A percentile compares a stretch with the other conserved stretches of the same genome.
Evolutionary conservation across 2,113 vertebrate genomes (phyloP).

Genomic region (Chamaetylas fuelleborni): DNA sequence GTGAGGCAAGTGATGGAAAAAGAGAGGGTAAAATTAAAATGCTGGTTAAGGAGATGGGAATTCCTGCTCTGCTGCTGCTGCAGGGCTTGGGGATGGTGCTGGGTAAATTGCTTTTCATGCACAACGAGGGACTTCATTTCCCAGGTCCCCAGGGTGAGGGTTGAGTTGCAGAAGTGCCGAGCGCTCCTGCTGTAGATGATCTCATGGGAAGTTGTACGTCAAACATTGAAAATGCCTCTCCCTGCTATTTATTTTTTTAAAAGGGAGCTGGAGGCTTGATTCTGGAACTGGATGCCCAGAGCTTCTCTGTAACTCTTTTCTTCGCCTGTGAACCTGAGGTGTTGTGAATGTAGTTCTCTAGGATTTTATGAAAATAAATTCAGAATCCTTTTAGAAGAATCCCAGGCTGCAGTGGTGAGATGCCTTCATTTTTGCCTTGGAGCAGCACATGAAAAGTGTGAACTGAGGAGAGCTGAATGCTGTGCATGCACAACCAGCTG

Average conservation of each 20-base stretch:
- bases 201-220: background rate
- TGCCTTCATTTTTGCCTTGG: background rate
- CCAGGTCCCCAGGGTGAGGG: constrained; percentile 21
- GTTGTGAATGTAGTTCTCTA: background rate
- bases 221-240: background rate
- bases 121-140: background rate
- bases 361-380: constrained; percentile 33
- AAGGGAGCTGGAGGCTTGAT: constrained; percentile 12
- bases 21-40: background rate
- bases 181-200: background rate
- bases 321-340: background rate
- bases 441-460: background rate
- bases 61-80: background rate
- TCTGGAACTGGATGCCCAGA: background rate
- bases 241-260: constrained; percentile 12
- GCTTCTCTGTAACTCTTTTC: background rate
- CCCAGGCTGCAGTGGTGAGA: background rate
- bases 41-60: background rate
- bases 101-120: constrained; percentile 10
- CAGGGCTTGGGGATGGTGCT: background rate
- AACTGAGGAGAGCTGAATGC: background rate
- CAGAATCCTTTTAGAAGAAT: background rate
- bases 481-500: background rate
- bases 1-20: background rate
- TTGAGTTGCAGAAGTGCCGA: background rate